These are phyloP conservation scores for Vireo altiloquus DNA, from an alignment of 2,113 vertebrate species.

Conservation along the genomic window DNA sequence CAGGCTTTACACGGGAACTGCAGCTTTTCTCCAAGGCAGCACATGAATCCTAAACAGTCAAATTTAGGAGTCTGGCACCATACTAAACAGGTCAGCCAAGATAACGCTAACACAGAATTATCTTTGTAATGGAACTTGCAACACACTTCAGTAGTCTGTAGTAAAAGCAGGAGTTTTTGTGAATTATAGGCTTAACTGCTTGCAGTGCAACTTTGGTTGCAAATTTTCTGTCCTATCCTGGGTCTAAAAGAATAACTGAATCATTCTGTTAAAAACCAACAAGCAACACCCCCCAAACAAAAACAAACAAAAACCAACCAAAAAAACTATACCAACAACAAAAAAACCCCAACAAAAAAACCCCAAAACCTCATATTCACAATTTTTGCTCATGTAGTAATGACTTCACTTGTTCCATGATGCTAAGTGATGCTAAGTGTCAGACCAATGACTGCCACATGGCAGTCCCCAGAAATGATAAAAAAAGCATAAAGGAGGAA, in stretches of 20 bases:
- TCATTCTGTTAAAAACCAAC: not conserved
- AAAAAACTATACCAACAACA: accelerated
- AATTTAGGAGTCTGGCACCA: accelerated
- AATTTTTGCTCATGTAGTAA: not conserved
- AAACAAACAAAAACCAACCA: accelerated
- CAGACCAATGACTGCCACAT: not conserved
- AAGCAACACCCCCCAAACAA: not conserved
- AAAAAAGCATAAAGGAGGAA: not conserved
- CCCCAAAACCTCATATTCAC: not conserved
- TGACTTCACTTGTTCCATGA: not conserved
- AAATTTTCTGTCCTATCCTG: not conserved
- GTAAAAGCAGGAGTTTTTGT: not conserved
- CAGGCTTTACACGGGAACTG: not conserved
- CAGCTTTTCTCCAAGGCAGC: not conserved
- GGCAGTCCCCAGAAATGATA: not conserved
- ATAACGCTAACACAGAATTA: not conserved
- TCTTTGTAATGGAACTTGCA: not conserved
- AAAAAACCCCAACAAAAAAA: accelerated
- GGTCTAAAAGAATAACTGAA: not conserved
- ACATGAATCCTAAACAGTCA: not conserved
- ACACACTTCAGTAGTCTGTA: not conserved
- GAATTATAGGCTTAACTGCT: not conserved
- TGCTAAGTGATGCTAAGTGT: not conserved
- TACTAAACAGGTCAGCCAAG: not conserved
- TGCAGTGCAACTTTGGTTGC: not conserved